These are phyloP conservation scores for Acleris cristana DNA, from an alignment of 2,888 invertebrate species.

Conservation along the genomic window DNA sequence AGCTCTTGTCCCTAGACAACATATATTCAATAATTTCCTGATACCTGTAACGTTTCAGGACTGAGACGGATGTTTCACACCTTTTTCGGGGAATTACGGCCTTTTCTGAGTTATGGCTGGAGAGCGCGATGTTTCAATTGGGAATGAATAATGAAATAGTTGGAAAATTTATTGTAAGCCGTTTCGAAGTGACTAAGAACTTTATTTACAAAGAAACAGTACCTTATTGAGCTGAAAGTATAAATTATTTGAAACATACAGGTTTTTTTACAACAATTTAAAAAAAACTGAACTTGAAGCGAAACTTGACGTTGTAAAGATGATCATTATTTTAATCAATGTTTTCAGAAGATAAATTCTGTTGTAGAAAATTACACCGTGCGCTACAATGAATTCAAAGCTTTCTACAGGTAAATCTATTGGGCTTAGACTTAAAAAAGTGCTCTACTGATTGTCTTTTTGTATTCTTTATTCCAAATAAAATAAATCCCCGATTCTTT, in stretches of 20 bases:
- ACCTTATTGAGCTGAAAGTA: neutral
- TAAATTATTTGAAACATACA: neutral
- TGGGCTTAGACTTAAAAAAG: neutral
- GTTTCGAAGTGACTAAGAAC: slow-evolving; percentile 1
- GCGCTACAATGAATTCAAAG: too few species aligned
- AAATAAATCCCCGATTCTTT: slow-evolving; percentile 9
- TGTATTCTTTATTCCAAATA: neutral
- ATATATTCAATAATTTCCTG: slow-evolving; percentile 48
- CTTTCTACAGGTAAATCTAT: too few species aligned
- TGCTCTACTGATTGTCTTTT: neutral
- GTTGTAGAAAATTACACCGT: too few species aligned
- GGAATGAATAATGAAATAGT: slow-evolving; percentile 38
- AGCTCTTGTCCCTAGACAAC: neutral
- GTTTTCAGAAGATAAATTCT: too few species aligned
- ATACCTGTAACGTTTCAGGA: slow-evolving; percentile 40
- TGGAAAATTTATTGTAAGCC: slow-evolving; percentile 22
- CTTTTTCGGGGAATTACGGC: slow-evolving; percentile 50
- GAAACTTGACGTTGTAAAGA: too few species aligned
- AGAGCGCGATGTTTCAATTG: slow-evolving; percentile 32
- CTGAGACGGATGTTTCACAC: slow-evolving; percentile 52
- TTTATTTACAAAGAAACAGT: slow-evolving; percentile 10
- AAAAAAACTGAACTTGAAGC: too few species aligned
- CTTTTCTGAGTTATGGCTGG: slow-evolving; percentile 49
- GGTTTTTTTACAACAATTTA: too few species aligned
- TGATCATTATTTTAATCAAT: too few species aligned